A percentile compares a stretch with the other conserved stretches of the same genome.
phyloP scores from a whole-genome alignment of 2,888 invertebrate species.

The Drosophila anomalata region DNA sequence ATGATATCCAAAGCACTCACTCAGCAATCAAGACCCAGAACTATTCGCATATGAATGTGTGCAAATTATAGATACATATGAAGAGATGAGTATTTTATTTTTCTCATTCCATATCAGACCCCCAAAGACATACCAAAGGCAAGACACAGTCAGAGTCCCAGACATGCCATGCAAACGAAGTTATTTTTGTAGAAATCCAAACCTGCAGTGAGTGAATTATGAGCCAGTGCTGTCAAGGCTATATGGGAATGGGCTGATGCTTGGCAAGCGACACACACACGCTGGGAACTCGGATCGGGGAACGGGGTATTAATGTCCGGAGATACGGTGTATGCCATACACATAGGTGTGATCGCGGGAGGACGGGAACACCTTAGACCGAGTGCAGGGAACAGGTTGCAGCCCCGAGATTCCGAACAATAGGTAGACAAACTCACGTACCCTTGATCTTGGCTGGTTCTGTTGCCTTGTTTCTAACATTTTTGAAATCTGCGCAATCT shows the following conservation, averaged over 20 bases:
- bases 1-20: conserved; percentile 53
- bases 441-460: conserved; percentile 49
- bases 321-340: conserved; percentile 42
- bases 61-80: conserved; percentile 28
- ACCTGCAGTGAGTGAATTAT: conserved; percentile 79
- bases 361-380: conserved; percentile 66
- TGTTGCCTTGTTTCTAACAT: conserved; percentile 60
- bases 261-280: conserved; percentile 70
- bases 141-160: conserved; percentile 24
- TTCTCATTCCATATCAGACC: conserved; percentile 7
- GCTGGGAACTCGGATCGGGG: conserved; percentile 50
- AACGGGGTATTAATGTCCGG: conserved; percentile 31
- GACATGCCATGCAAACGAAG: conserved; percentile 72
- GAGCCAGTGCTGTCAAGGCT: conserved; percentile 71
- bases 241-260: conserved; percentile 52
- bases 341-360: conserved; percentile 70
- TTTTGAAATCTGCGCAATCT: conserved; percentile 75
- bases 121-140: conserved; percentile 36
- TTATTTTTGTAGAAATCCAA: conserved; percentile 78
- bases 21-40: conserved; percentile 31
- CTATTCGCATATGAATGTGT: conserved; percentile 31
- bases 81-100: conserved; percentile 17
- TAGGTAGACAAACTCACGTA: conserved; percentile 76
- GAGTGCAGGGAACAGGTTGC: conserved; percentile 75
- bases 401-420: conserved; percentile 54